A percentile compares a stretch with the other conserved stretches of the same genome.
Conservation (phyloP, 2,797 vertebrate genomes). For the Trematomus bernacchii region DNA sequence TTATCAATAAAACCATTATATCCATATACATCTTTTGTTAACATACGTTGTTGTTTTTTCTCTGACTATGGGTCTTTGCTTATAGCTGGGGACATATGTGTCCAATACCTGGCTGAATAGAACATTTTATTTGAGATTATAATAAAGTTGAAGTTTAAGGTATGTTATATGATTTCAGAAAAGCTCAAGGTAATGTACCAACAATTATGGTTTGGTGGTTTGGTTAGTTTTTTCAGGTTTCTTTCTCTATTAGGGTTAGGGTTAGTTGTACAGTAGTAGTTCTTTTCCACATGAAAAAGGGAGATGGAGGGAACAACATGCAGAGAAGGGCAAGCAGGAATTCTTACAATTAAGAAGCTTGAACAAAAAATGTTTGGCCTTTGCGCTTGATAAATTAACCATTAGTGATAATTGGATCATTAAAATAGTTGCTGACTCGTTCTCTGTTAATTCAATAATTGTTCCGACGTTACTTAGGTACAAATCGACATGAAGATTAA, state of each 20-base stretch:
- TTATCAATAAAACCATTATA: neutral
- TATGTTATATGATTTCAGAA: neutral
- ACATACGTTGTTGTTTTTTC: neutral
- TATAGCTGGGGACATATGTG: neutral
- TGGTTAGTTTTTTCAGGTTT: too few relatives aligned
- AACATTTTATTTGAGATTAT: too few relatives aligned
- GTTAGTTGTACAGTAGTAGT: too few relatives aligned
- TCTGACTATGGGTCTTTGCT: neutral
- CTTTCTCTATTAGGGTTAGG: too few relatives aligned
- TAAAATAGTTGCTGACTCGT: neutral
- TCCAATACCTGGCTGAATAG: too few relatives aligned
- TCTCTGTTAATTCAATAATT: neutral
- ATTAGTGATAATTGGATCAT: neutral
- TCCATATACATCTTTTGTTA: neutral
- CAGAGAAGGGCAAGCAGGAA: too few relatives aligned
- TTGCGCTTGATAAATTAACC: neutral
- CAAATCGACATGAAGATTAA: too few relatives aligned
- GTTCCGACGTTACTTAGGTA: too few relatives aligned
- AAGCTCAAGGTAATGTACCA: neutral
- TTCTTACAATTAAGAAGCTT: neutral
- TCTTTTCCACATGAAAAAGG: too few relatives aligned
- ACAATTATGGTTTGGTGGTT: neutral
- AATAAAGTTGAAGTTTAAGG: too few relatives aligned
- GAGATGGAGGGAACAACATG: too few relatives aligned
- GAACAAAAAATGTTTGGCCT: neutral